Base-by-base conservation (phyloP, 2,888 invertebrate species). In the Achlya flavicornis region DNA sequence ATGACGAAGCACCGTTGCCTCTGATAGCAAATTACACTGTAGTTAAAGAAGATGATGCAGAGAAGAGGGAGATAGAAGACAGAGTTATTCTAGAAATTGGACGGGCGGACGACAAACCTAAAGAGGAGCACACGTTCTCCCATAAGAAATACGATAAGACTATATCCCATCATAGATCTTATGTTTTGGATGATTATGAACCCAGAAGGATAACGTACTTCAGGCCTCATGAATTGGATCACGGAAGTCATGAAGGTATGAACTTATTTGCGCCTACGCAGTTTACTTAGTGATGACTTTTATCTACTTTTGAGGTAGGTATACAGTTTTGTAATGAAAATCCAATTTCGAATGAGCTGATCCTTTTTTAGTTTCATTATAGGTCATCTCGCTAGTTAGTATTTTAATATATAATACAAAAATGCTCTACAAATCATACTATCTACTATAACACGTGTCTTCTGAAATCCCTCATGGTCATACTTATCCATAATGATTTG, bases 121-220 rank as follows among this genome's bases (percentile, higher is more conserved):
- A 78, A 63, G 93, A 93, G 68, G 93, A 93, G 67, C 84, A 83
- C 11, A 93, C 93, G 32, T 94, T 94, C 67, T 93, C 93, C 0
- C 94, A 94, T 66, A 94, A 94, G 78, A 94, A 94, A 70, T 94
- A 94, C 63, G 94, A 94, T 64, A 94, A 93, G 72, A 94, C 93
- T 0, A 94, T 90, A 69, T 90, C 93, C 0, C 93, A 94, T 69
- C 93, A 91, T 65, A 84, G 93, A 61, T 91, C 93, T 1, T 93
- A 93, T 65, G 89, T 93, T 64, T 71, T 93, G 57, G 92, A 93
- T n/a, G 91, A 92, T 65, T 92, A 89, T 68, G 92, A 91, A 67
- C 91, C 91, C 0, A 81, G 85, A 38, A 79, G 88, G 61, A 79
- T 90, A 0, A 84, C 83, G 0, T 91, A 87, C 66, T 92, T 89